phyloP scores from a whole-genome alignment of 2,888 invertebrate genomes.

The Spodoptera picta region DNA sequence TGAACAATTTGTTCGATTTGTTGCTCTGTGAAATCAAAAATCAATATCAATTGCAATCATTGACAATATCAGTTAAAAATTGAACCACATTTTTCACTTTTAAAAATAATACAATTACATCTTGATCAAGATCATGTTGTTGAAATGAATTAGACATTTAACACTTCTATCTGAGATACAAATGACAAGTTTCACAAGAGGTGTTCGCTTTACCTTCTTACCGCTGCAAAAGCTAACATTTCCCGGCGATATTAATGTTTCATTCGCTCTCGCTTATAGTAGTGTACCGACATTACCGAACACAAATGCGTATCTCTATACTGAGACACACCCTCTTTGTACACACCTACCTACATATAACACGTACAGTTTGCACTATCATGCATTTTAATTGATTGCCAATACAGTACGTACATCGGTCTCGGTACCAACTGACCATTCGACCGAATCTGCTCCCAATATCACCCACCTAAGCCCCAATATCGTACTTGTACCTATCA shows the following conservation, averaged over 20 bases:
- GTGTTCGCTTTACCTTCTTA: no score
- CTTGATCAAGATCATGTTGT: no score
- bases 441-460: conserved; percentile 16
- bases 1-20: no score
- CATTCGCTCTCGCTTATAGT: conserved; percentile 28
- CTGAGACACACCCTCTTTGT: conserved; percentile 53
- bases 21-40: no score
- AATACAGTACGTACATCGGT: conserved; percentile 15
- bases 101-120: no score
- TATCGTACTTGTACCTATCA: conserved; percentile 52
- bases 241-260: conserved; percentile 24
- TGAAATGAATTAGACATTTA: no score
- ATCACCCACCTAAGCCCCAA: conserved; percentile 23
- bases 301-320: conserved; percentile 50
- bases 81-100: no score
- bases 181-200: no score
- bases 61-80: no score
- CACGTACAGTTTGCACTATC: conserved; percentile 21
- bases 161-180: no score
- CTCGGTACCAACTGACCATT: neutral
- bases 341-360: conserved; percentile 25
- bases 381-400: conserved; percentile 51
- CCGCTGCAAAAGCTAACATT: neutral
- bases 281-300: conserved; percentile 28
- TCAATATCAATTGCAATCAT: no score